phyloP scores from a whole-genome alignment of 1,140 invertebrate genomes.

The Ruditapes philippinarum region DNA sequence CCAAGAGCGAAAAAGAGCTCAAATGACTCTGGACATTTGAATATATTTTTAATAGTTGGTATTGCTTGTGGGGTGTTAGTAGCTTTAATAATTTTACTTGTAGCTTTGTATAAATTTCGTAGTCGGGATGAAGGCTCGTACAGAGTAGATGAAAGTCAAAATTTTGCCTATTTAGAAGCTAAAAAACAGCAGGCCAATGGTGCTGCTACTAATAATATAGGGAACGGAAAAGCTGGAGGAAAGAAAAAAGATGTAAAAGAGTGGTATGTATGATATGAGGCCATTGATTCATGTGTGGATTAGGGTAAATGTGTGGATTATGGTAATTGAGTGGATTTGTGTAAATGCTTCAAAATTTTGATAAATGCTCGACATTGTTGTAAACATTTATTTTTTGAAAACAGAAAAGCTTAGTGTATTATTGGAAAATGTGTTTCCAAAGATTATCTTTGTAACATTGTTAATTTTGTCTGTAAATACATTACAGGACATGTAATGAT shows the following conservation, averaged over 20 bases:
- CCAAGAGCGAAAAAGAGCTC: conserved; percentile 31
- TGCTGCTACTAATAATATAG: conserved; percentile 84
- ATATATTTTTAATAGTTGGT: conserved; percentile 91
- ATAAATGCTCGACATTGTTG: too few relatives aligned
- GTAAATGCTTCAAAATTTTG: too few relatives aligned
- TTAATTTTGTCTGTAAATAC: too few relatives aligned
- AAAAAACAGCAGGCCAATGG: conserved; percentile 83
- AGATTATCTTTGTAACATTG: too few relatives aligned
- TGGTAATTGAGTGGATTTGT: neutral
- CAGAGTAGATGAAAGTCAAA: conserved; percentile 94
- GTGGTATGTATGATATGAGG: conserved; percentile 93
- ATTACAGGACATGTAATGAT: too few relatives aligned
- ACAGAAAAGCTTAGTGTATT: too few relatives aligned
- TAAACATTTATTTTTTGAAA: too few relatives aligned
- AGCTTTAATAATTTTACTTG: conserved; percentile 95
- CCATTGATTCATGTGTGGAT: conserved; percentile 45
- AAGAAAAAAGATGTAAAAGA: conserved; percentile 96
- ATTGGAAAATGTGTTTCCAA: too few relatives aligned
- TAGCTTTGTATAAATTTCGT: conserved; percentile 96
- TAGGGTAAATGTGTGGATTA: neutral
- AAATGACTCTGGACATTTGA: conserved; percentile 67
- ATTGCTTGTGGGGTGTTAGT: conserved; percentile 97
- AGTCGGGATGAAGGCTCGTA: conserved; percentile 95
- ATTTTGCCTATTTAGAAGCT: conserved; percentile 85
- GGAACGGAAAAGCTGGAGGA: conserved; percentile 88